Conservation (phyloP, 2,113 vertebrate species). For the Ameiurus melas region DNA sequence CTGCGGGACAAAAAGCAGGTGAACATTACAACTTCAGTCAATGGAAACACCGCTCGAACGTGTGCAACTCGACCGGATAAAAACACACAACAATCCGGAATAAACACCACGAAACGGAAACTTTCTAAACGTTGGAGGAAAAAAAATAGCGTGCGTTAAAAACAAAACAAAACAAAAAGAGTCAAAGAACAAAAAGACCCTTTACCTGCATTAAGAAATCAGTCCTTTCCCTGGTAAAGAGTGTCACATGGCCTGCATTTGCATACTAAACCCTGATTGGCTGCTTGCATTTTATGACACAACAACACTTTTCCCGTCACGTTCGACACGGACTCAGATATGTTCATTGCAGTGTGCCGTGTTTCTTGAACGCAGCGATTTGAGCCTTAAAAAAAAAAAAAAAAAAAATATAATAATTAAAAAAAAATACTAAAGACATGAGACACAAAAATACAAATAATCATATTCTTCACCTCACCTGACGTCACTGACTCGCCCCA, state of each 20-base stretch:
- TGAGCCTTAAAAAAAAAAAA: no score
- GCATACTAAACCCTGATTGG: neutral
- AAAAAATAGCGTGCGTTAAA: neutral
- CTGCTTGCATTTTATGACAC: neutral
- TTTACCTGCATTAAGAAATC: neutral
- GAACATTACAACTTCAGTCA: conserved; percentile 72
- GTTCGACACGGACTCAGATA: neutral
- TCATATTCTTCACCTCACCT: no score
- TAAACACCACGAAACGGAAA: neutral
- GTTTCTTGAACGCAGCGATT: neutral
- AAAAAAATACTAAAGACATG: no score
- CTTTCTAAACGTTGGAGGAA: neutral
- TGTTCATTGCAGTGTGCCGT: neutral
- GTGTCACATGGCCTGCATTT: neutral
- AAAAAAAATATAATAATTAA: no score
- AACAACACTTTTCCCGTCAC: neutral
- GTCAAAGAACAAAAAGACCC: neutral
- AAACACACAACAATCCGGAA: neutral
- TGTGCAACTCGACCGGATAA: neutral
- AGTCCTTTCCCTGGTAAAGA: neutral
- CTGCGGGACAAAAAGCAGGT: conserved; percentile 96
- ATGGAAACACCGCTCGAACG: neutral
- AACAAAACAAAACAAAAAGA: neutral
- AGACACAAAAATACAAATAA: no score
- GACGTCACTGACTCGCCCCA: no score